Evolutionary conservation across 2,113 vertebrate genomes (phyloP).

Genomic region (Phrynosoma platyrhinos): DNA sequence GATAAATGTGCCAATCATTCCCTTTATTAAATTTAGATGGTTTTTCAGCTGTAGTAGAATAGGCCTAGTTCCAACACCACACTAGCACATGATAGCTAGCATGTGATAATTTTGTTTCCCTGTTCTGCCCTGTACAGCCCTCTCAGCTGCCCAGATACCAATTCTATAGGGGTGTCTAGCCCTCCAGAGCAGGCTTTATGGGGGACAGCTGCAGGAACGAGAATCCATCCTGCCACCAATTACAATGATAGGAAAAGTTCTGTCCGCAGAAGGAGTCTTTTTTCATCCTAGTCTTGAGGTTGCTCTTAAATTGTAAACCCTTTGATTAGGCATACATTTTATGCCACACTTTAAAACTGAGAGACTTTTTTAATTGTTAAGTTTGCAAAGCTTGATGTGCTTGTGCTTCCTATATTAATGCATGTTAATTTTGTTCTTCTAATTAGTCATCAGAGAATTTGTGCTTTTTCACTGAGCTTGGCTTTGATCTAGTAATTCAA

Average conservation of each 20-base stretch:
- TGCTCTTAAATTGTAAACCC: not conserved
- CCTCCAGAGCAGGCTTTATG: too few relatives aligned
- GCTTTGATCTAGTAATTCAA: not conserved
- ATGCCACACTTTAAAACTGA: not conserved
- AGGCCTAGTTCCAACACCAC: too few relatives aligned
- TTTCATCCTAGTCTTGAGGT: not conserved
- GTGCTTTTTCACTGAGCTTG: not conserved
- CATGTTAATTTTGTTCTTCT: conserved; percentile 1
- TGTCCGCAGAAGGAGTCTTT: not conserved
- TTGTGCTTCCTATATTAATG: not conserved
- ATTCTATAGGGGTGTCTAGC: too few relatives aligned
- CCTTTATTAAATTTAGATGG: too few relatives aligned
- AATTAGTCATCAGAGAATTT: conserved; percentile 2
- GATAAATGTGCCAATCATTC: too few relatives aligned
- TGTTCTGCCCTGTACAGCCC: too few relatives aligned
- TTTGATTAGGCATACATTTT: not conserved
- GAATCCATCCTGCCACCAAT: too few relatives aligned
- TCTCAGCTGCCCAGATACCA: too few relatives aligned
- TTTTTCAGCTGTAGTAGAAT: too few relatives aligned
- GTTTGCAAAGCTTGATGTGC: not conserved
- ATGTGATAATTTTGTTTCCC: too few relatives aligned
- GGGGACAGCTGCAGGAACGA: not conserved
- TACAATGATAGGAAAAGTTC: too few relatives aligned
- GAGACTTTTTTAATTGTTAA: not conserved
- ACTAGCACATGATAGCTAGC: too few relatives aligned